Base-by-base conservation (phyloP, 2,113 vertebrate species). In the Acanthochromis polyacanthus region DNA sequence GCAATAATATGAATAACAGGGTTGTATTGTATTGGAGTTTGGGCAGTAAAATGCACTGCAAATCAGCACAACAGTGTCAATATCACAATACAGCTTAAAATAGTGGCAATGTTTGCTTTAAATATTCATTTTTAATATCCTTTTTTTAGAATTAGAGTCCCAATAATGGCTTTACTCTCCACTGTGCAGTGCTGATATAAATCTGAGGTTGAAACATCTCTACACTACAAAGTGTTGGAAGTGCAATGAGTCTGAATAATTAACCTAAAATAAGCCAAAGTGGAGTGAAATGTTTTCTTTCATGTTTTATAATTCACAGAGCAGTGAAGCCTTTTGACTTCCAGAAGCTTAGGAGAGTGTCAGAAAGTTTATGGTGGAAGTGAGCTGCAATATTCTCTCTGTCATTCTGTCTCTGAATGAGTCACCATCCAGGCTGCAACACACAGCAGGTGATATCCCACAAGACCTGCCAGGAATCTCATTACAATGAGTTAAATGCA, bases 401-500 rank as follows among this genome's bases (percentile, higher is more conserved):
- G 48, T 71, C 70, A 22, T 59, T 64, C 36, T 1, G 50, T 57
- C 46, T 60, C 48, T 22, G 16, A 70, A 56, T 89, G 86, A 88
- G 52, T 86, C 88, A 87, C 80, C 58, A 20, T 48, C 55, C 36
- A 48, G 53, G 56, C 61, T 57, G 56, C 14, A 62, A 58, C 59
- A 32, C 70, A 16, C 48, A 36, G 57, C 81, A 63, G 74, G 81
- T 70, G 30, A 82, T 46, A 63, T 82, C 75, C 66, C 38, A 65
- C 67, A 45, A 52, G 10, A 61, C 65, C 69, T 65, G 63, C 62
- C 32, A 57, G 57, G 59, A 75, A 75, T 76, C 72, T 78, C 72
- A 85, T 81, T 75, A 81, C 78, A 71, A 30, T 73, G 61, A 83
- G 51, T 78, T 68, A 60, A 90, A 82, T 22, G 63, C 75, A 84